These are phyloP conservation scores for Macrosoma leucophasiata DNA, from an alignment of 2,888 invertebrate genomes.

Conservation along the genomic window DNA sequence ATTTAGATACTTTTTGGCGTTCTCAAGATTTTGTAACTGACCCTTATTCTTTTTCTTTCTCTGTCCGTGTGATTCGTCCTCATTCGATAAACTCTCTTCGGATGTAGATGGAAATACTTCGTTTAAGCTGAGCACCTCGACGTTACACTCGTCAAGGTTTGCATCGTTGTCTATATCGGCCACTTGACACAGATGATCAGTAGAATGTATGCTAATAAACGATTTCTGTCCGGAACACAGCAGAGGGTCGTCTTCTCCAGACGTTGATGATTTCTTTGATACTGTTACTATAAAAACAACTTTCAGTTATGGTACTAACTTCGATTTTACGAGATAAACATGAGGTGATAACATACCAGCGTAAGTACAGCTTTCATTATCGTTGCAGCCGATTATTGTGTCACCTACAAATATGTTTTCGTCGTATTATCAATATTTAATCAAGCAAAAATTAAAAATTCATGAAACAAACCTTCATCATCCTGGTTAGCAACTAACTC, in stretches of 20 bases:
- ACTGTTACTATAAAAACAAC: conserved; percentile 52
- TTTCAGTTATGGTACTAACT: conserved; percentile 1
- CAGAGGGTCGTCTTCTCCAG: conserved; percentile 38
- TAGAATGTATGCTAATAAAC: conserved; percentile 68
- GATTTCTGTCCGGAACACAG: conserved; percentile 56
- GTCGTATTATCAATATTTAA: too few relatives aligned
- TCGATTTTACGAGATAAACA: conserved; percentile 6
- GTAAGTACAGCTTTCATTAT: conserved; percentile 52
- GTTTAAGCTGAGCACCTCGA: conserved; percentile 63
- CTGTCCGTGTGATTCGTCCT: conserved; percentile 48
- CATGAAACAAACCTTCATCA: too few relatives aligned
- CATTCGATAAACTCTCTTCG: conserved; percentile 63
- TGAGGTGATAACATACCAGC: conserved; percentile 44
- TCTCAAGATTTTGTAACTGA: conserved; percentile 33
- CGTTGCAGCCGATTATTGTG: conserved; percentile 40
- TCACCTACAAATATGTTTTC: too few relatives aligned
- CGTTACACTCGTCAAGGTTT: conserved; percentile 57
- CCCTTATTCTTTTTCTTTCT: conserved; percentile 41
- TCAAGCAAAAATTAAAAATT: too few relatives aligned
- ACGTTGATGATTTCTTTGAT: conserved; percentile 51
- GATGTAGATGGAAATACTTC: conserved; percentile 68
- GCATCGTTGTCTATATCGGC: conserved; percentile 40
- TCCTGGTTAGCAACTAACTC: too few relatives aligned
- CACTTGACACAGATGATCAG: conserved; percentile 62
- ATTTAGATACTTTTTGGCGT: conserved; percentile 41